Evolutionary conservation across 2,888 invertebrate genomes (phyloP).

Genomic region (Sphaerophoria taeniata): DNA sequence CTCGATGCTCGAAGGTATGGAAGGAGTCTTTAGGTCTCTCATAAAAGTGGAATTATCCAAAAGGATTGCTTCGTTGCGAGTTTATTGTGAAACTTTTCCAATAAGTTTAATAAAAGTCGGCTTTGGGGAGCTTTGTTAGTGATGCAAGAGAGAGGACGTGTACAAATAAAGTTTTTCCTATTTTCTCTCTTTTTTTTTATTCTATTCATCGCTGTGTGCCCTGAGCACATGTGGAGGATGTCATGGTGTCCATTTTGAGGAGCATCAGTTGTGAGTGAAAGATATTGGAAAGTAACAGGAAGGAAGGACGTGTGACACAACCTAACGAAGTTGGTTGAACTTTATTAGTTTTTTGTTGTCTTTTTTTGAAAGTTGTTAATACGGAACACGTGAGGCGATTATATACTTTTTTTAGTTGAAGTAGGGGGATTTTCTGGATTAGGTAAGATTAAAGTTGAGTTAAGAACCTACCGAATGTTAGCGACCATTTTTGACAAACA

Average conservation of each 20-base stretch:
- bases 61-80: constrained; percentile 74
- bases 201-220: constrained; percentile 13
- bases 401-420: background rate
- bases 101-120: constrained; percentile 75
- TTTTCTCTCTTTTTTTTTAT: background rate
- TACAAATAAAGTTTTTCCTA: constrained; percentile 66
- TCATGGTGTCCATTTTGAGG: constrained; percentile 65
- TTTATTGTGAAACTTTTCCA: constrained; percentile 74
- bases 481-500: no score
- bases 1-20: background rate
- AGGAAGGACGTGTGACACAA: background rate
- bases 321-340: constrained; percentile 53
- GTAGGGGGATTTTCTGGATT: background rate
- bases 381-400: constrained; percentile 41
- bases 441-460: background rate
- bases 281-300: background rate
- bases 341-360: constrained; percentile 52
- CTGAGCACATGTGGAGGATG: constrained; percentile 2
- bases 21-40: constrained; percentile 47
- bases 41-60: constrained; percentile 74
- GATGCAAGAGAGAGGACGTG: constrained; percentile 56
- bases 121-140: constrained; percentile 66
- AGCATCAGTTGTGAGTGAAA: constrained; percentile 4
- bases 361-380: constrained; percentile 20
- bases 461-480: no score